phyloP scores from a whole-genome alignment of 2,797 vertebrate genomes.

The Ctenochaetus hawaiiensis region DNA sequence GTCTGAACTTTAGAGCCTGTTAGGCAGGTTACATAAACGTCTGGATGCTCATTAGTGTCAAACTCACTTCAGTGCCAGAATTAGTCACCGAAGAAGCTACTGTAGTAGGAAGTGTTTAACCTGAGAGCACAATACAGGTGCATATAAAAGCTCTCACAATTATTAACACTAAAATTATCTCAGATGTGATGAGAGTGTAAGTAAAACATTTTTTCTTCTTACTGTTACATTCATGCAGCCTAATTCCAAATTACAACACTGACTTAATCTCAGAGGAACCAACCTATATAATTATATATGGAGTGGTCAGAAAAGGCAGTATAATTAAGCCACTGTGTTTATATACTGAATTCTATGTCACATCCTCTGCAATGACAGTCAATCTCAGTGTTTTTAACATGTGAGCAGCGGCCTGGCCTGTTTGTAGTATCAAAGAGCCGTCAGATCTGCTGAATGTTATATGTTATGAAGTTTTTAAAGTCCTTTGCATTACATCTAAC shows the following conservation, averaged over 20 bases:
- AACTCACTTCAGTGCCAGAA: constrained; percentile 7
- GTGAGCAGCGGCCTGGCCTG: constrained; percentile 5
- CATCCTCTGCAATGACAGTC: not conserved
- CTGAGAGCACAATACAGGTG: not conserved
- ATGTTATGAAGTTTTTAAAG: not conserved
- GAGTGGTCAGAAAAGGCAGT: not conserved
- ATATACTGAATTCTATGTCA: not conserved
- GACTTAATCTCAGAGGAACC: not conserved
- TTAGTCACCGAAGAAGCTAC: constrained; percentile 15
- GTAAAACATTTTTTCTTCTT: not conserved
- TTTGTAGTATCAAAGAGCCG: not conserved
- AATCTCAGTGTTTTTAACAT: not conserved
- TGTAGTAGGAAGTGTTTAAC: not conserved
- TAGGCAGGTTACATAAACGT: constrained; percentile 74
- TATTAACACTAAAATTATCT: not conserved
- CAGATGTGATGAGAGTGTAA: not conserved
- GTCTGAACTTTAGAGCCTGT: constrained; percentile 58
- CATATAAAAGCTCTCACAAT: not conserved
- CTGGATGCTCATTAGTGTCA: constrained; percentile 43
- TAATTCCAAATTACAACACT: not conserved
- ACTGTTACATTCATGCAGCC: not conserved
- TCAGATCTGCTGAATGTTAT: not conserved
- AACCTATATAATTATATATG: not conserved
- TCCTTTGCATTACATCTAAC: not conserved
- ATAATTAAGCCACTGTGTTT: not conserved